These are phyloP conservation scores for Alca torda DNA, from an alignment of 2,797 vertebrate genomes.

Conservation along the genomic window DNA sequence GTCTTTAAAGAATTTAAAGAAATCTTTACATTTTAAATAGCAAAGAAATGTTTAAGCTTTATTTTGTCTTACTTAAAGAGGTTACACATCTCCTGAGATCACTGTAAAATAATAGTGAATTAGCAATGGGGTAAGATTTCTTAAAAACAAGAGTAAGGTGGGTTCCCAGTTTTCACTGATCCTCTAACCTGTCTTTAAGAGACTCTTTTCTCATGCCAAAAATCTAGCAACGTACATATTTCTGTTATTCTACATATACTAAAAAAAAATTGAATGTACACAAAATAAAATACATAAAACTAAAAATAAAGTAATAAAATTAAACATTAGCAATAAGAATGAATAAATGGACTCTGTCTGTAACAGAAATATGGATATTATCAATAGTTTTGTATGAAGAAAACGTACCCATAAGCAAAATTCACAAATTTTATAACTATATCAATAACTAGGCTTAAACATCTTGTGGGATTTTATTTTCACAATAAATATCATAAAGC, in stretches of 20 bases:
- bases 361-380: background rate
- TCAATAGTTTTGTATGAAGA: background rate
- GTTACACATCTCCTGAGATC: background rate
- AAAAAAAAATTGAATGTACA: background rate
- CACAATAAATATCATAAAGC: background rate
- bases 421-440: background rate
- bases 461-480: background rate
- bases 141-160: background rate
- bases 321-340: background rate
- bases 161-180: background rate
- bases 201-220: background rate
- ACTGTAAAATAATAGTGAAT: background rate
- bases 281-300: background rate
- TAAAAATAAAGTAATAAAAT: background rate
- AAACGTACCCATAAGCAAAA: background rate
- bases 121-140: background rate
- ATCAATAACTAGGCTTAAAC: background rate
- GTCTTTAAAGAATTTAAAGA: background rate
- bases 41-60: background rate
- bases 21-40: background rate
- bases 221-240: background rate
- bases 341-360: background rate
- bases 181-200: background rate
- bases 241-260: background rate
- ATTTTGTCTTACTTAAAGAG: background rate